These are phyloP conservation scores for Helicolenus hilgendorfi DNA, from an alignment of 2,797 vertebrate species.

Conservation along the genomic window DNA sequence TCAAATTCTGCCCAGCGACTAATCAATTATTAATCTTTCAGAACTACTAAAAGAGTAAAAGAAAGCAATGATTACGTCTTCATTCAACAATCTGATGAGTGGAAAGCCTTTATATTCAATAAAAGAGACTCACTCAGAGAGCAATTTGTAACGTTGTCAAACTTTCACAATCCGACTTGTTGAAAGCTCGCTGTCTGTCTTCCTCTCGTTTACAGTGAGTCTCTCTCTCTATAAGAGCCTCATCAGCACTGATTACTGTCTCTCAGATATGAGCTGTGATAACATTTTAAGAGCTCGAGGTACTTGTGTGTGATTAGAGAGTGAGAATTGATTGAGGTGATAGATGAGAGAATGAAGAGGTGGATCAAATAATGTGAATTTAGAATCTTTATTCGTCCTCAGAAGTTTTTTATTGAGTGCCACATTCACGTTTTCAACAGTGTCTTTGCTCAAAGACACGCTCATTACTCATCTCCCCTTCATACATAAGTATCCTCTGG, in stretches of 20 bases:
- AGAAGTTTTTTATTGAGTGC: not conserved
- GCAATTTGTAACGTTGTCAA: not conserved
- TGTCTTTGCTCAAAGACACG: not conserved
- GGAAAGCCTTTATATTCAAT: not conserved
- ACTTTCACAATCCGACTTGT: not conserved
- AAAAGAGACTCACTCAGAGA: not conserved
- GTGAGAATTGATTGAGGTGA: constrained; percentile 19
- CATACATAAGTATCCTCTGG: not conserved
- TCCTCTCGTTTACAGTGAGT: not conserved
- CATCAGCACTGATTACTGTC: constrained; percentile 48
- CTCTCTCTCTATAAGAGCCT: constrained; percentile 4
- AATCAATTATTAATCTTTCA: not conserved
- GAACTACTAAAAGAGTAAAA: not conserved
- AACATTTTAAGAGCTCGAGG: constrained; percentile 17
- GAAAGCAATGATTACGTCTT: not conserved
- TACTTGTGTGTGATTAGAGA: constrained; percentile 39
- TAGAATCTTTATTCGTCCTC: not conserved
- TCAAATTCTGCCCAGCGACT: not conserved
- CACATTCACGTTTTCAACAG: not conserved
- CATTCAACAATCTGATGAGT: not conserved
- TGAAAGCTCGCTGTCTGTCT: not conserved
- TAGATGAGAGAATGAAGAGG: not conserved
- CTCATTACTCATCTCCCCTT: not conserved
- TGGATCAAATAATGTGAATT: constrained; percentile 24
- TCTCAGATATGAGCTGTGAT: not conserved